Evolutionary conservation across 2,113 vertebrate species (phyloP).

Genomic region (Raja brachyura): DNA sequence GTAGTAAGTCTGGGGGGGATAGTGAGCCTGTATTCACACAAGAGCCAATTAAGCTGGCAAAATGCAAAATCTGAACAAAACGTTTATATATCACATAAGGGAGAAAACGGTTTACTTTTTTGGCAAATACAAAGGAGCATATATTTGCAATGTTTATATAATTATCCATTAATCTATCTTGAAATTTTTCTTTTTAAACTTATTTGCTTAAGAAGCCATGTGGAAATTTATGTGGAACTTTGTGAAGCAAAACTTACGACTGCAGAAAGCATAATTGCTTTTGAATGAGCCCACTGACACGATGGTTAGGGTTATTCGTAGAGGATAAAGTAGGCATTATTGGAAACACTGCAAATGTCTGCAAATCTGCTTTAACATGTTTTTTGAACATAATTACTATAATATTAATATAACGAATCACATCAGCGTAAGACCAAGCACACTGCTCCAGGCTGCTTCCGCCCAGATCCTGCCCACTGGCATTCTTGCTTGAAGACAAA

Average conservation of each 20-base stretch:
- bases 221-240: background rate
- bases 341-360: too few species aligned
- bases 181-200: background rate
- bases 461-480: too few species aligned
- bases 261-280: background rate
- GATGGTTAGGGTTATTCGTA: too few species aligned
- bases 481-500: too few species aligned
- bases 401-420: too few species aligned
- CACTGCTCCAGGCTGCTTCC: too few species aligned
- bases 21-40: background rate
- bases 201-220: background rate
- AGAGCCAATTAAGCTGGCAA: background rate
- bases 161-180: conserved; percentile 2
- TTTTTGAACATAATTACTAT: too few species aligned
- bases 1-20: background rate
- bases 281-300: background rate
- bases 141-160: background rate
- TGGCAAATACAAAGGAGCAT: background rate
- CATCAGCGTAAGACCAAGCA: too few species aligned
- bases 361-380: too few species aligned
- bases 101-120: background rate
- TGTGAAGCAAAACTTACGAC: background rate
- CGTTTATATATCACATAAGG: background rate
- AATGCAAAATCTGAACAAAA: background rate
- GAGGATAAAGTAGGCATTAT: too few species aligned